Conservation (phyloP, 1,140 invertebrate species). For the Mactra quadrangularis region DNA sequence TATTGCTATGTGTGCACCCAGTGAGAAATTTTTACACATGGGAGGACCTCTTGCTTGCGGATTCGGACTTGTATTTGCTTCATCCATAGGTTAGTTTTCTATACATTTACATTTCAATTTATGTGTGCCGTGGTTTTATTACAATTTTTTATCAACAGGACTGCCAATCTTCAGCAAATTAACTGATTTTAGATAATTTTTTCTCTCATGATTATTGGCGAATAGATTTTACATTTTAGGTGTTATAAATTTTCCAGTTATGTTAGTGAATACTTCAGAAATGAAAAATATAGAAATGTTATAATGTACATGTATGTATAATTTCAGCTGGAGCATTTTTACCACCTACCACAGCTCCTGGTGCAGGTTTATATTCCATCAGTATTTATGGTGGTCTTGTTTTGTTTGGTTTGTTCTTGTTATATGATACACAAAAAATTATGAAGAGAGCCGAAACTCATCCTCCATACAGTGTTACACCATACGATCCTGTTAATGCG, state of each 20-base stretch:
- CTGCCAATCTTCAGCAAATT: too few species aligned
- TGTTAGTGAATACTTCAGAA: too few species aligned
- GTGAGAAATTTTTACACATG: slow-evolving; percentile 97
- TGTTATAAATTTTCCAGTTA: too few species aligned
- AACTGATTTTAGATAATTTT: too few species aligned
- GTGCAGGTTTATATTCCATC: slow-evolving; percentile 95
- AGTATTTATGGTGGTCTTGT: slow-evolving; percentile 97
- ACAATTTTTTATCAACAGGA: too few species aligned
- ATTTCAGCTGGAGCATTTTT: slow-evolving; percentile 91
- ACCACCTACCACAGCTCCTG: slow-evolving; percentile 93
- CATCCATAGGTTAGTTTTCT: slow-evolving; percentile 89
- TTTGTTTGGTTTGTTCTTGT: slow-evolving; percentile 94
- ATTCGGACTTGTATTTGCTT: slow-evolving; percentile 97
- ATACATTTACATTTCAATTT: too few species aligned
- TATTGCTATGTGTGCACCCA: slow-evolving; percentile 97
- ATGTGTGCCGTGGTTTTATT: too few species aligned
- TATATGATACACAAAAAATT: slow-evolving; percentile 98
- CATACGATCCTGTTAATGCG: slow-evolving; percentile 98
- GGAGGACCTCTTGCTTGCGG: slow-evolving; percentile 97
- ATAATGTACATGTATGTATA: too few species aligned
- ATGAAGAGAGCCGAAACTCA: slow-evolving; percentile 93
- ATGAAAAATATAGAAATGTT: too few species aligned
- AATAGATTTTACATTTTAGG: too few species aligned
- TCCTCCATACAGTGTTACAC: slow-evolving; percentile 88
- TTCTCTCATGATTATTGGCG: too few species aligned